Base-by-base conservation (phyloP, 2,113 vertebrate genomes). In the Meleagris gallopavo region DNA sequence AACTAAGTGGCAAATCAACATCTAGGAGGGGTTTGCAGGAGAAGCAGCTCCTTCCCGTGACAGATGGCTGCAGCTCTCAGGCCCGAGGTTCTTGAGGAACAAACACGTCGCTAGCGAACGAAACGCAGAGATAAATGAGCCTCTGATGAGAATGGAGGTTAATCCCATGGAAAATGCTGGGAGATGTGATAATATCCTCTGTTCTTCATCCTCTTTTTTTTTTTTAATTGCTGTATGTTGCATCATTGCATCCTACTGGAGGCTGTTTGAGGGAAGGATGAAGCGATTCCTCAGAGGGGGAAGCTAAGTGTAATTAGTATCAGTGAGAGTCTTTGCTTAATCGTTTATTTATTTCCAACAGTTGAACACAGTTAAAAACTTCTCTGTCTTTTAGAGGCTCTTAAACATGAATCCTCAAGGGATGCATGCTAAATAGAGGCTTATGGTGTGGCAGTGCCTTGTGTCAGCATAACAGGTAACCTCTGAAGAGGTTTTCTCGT, bases 1-100 rank as follows among this genome's bases (percentile, higher is more conserved):
- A 14, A 11, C n/a, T 36, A 73, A 61, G 83, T 82, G 76, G 18
- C 32, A 83, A 71, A 86, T 41, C 40, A 5, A 38, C 29, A 8
- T 13, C 73, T 9, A 22, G 36, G 21, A 13, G 55, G 73, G 80
- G 45, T 74, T 81, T 90, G 73, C 64, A 64, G 90, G 72, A 58
- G 11, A 58, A 46, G 45, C 61, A 55, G 76, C 92, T 94, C 75
- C 75, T 89, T 85, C 46, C 90, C 72, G 1, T 88, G 92, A 80
- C 95, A 95, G 95, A 94, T 96, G 95, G 93, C 82, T 88, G 71
- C 85, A 79, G 21, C 89, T 65, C 77, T 91, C 71, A 24, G 84
- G 46, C 87, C 89, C 2, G 0, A 86, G 75, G 64, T 86, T 91
- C 87, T 88, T 12, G 3, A 76, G 60, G 92, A 95, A 86, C 88